Percentiles rank a stretch among this genome's conserved stretches.
Evolutionary conservation across 2,797 vertebrate species (phyloP).

Genomic region (Sebastes reedi): DNA sequence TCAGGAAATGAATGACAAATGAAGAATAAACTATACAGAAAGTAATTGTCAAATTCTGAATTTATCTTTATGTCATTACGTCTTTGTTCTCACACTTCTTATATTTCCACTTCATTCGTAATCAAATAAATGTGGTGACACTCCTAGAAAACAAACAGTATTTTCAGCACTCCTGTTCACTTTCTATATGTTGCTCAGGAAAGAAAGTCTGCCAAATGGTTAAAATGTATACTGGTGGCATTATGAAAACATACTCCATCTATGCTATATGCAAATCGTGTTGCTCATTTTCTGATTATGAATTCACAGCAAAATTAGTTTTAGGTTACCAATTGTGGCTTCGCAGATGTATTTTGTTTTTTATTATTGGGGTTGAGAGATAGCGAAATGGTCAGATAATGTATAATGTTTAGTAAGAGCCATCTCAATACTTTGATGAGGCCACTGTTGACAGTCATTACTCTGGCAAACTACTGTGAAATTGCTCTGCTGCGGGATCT

Average conservation of each 20-base stretch:
- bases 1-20: no score
- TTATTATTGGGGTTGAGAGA: no score
- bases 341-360: no score
- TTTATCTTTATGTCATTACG: background rate
- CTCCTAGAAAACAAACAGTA: background rate
- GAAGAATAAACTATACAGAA: no score
- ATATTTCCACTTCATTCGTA: background rate
- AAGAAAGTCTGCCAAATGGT: no score
- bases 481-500: background rate
- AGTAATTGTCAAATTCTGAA: background rate
- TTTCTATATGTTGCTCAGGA: background rate
- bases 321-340: background rate
- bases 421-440: background rate
- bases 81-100: background rate
- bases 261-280: no score
- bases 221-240: no score
- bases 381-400: no score
- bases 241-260: no score
- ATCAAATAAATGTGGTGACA: background rate
- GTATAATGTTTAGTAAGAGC: background rate
- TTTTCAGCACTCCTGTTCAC: background rate
- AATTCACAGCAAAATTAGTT: background rate
- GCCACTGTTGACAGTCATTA: background rate
- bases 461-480: conserved; percentile 27
- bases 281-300: background rate